phyloP scores from a whole-genome alignment of 2,113 vertebrate genomes.

The Labeo rohita region DNA sequence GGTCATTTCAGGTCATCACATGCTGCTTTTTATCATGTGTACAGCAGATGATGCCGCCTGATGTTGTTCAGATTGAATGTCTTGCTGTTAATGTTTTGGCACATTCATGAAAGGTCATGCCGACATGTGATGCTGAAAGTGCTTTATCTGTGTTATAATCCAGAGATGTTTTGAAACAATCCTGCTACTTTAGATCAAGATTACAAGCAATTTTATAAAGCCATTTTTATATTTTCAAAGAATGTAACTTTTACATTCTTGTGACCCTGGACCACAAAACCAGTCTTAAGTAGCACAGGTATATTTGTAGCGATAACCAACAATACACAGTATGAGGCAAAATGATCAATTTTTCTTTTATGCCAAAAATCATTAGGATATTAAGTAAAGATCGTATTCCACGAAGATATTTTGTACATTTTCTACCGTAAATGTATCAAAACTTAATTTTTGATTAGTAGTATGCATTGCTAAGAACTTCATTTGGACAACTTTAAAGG shows the following conservation, averaged over 20 bases:
- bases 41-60: neutral
- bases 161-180: neutral
- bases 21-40: constrained; percentile 3
- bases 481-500: no score
- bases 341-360: no score
- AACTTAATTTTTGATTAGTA: no score
- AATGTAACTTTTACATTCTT: neutral
- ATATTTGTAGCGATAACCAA: no score
- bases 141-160: neutral
- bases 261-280: no score
- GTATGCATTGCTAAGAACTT: no score
- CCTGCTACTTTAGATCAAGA: neutral
- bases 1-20: neutral
- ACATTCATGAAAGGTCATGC: constrained; percentile 4
- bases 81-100: constrained; percentile 6
- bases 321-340: no score
- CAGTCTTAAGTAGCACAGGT: no score
- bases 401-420: no score
- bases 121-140: neutral
- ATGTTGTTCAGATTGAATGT: constrained; percentile 17
- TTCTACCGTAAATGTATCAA: no score
- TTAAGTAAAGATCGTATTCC: no score
- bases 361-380: no score
- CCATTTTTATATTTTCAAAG: neutral
- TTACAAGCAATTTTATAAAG: neutral